Evolutionary conservation across 2,888 invertebrate genomes (phyloP), one percentile per base, ranked within the genome.

Genomic region (Carpatolechia fugitivella): DNA sequence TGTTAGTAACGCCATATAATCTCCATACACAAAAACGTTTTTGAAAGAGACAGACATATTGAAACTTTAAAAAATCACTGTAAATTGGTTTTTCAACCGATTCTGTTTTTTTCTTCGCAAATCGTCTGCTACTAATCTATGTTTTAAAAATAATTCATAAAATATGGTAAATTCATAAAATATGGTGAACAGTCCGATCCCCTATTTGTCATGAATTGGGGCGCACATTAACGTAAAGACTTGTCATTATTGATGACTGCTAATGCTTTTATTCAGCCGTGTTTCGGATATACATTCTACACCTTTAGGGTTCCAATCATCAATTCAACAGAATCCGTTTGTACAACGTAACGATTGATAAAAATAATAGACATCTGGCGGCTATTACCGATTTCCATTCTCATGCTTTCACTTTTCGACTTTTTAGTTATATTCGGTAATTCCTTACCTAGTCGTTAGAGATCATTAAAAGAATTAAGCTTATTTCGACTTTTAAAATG

Each of bases 361-460:
- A 69, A 66, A 69, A 66, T 48, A 52, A 55, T 41, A 66, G 57
- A 33, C 14, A 41, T 3, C 62, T 55, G 61, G n/a, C 63, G 60
- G 68, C 63, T 54, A 68, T 72, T 69, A 69, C 69, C 64, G 60
- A 63, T 55, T 59, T 64, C 60, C 63, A 69, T 73, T 74, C 71
- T 63, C 67, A 70, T 69, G 65, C 80, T 82, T 80, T 82, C 79
- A 76, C 80, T 80, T 77, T 74, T 69, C 62, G 56, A 60, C 63
- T 52, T 65, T 74, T 66, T 63, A 67, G 62, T 65, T 53, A 58
- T 64, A 64, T 68, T 57, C 59, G 57, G 57, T 54, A 55, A 49
- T 55, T 55, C 48, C 41, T 56, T 55, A 59, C 48, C 56, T 62
- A 56, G 61, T 60, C 67, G 62, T 61, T 60, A 64, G 59, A 57